Percentiles rank a stretch among this genome's conserved stretches.
phyloP scores from a whole-genome alignment of 2,888 invertebrate genomes.

The Apodemia duryi region DNA sequence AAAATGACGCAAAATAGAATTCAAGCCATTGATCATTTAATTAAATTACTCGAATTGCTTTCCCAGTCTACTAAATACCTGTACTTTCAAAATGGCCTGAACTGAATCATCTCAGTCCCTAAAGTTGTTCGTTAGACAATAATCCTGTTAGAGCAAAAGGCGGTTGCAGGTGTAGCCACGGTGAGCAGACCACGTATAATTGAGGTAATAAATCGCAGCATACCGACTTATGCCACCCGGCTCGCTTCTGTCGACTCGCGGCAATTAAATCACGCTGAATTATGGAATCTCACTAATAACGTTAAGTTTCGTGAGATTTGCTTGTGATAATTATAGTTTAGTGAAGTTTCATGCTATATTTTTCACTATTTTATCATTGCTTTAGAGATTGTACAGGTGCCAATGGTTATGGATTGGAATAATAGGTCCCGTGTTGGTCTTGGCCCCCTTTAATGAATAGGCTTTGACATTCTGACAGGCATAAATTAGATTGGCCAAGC shows the following conservation, averaged over 20 bases:
- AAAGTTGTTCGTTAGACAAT: conserved; percentile 41
- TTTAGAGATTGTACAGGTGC: too few species aligned
- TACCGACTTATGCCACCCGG: conserved; percentile 53
- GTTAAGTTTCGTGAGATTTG: conserved; percentile 27
- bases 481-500: too few species aligned
- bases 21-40: neutral
- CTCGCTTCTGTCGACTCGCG: conserved; percentile 51
- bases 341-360: conserved; percentile 28
- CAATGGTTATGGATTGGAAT: too few species aligned
- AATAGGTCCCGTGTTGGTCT: too few species aligned
- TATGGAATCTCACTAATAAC: conserved; percentile 62
- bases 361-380: too few species aligned
- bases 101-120: conserved; percentile 37
- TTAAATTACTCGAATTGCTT: neutral
- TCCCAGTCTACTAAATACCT: neutral
- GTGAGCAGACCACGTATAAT: conserved; percentile 63
- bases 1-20: too few species aligned
- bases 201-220: conserved; percentile 65
- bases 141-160: conserved; percentile 47
- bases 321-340: conserved; percentile 2
- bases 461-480: too few species aligned
- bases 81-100: conserved; percentile 17
- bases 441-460: too few species aligned
- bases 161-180: conserved; percentile 47
- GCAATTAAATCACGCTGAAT: conserved; percentile 70